Evolutionary conservation across 2,797 vertebrate genomes (phyloP).

Genomic region (Sciurus carolinensis): DNA sequence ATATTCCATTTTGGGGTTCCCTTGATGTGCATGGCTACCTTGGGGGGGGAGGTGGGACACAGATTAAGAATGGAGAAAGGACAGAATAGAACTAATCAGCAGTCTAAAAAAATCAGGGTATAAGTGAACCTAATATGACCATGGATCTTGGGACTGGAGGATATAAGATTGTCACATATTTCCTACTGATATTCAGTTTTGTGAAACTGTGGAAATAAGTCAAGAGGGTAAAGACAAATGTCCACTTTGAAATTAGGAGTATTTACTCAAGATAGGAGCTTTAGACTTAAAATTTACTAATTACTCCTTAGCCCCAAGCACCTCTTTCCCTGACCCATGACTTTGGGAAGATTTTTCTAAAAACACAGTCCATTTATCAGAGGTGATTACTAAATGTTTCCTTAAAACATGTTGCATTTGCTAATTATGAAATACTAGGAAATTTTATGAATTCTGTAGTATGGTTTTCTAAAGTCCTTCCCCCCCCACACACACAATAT

Average conservation of each 20-base stretch:
- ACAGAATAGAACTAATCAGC: slow-evolving; percentile 56
- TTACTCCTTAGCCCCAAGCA: background rate
- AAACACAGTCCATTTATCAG: background rate
- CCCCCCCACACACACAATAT: background rate
- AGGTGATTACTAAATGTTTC: background rate
- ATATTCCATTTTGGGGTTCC: slow-evolving; percentile 55
- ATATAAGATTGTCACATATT: background rate
- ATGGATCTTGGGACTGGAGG: background rate
- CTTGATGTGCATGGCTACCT: slow-evolving; percentile 41
- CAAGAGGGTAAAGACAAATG: background rate
- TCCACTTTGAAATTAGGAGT: slow-evolving; percentile 17
- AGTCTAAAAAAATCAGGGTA: slow-evolving; percentile 48
- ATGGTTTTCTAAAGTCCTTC: background rate
- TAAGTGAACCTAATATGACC: background rate
- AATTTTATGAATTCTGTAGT: background rate
- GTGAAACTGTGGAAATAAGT: slow-evolving; percentile 12
- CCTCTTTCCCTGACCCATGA: background rate
- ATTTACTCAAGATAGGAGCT: background rate
- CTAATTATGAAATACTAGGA: background rate
- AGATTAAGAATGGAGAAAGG: slow-evolving; percentile 58
- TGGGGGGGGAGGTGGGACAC: background rate
- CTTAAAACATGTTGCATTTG: background rate
- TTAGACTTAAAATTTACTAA: slow-evolving; percentile 33
- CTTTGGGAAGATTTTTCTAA: background rate
- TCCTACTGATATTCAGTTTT: slow-evolving; percentile 57